Evolutionary conservation across 2,888 invertebrate species (phyloP).

Genomic region (Cacoxenus indagator): DNA sequence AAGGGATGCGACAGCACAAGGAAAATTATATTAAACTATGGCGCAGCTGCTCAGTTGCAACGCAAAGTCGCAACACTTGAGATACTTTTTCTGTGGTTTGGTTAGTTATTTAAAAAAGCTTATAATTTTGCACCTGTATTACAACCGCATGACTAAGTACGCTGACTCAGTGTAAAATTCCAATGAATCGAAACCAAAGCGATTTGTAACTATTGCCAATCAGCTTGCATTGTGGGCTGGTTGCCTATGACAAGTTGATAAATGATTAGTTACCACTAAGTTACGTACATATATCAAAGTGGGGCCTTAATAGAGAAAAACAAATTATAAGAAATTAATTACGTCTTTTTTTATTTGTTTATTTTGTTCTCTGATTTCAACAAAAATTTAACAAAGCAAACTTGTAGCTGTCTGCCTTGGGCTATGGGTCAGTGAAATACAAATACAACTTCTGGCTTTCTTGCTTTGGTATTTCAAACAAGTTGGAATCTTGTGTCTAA

Average conservation of each 20-base stretch:
- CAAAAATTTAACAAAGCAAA: background rate
- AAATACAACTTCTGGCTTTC: background rate
- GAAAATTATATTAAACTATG: no score
- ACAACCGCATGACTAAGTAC: background rate
- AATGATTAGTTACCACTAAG: constrained; percentile 19
- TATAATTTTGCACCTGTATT: background rate
- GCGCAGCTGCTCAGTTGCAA: background rate
- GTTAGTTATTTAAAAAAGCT: background rate
- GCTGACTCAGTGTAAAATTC: constrained; percentile 26
- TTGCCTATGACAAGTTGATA: constrained; percentile 20
- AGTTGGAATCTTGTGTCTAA: no score
- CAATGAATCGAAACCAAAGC: constrained; percentile 42
- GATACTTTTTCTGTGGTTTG: background rate
- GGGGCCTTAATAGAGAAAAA: no score
- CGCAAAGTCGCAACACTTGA: background rate
- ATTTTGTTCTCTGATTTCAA: no score
- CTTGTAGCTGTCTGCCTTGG: background rate
- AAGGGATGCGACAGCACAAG: constrained; percentile 45
- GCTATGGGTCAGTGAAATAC: background rate
- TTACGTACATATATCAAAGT: no score
- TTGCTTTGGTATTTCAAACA: no score
- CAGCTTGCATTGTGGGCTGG: background rate
- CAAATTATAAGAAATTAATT: no score
- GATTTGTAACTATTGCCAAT: constrained; percentile 15
- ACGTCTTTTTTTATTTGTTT: no score